Conservation (phyloP, 2,113 vertebrate species). For the Hippoglossus stenolepis region DNA sequence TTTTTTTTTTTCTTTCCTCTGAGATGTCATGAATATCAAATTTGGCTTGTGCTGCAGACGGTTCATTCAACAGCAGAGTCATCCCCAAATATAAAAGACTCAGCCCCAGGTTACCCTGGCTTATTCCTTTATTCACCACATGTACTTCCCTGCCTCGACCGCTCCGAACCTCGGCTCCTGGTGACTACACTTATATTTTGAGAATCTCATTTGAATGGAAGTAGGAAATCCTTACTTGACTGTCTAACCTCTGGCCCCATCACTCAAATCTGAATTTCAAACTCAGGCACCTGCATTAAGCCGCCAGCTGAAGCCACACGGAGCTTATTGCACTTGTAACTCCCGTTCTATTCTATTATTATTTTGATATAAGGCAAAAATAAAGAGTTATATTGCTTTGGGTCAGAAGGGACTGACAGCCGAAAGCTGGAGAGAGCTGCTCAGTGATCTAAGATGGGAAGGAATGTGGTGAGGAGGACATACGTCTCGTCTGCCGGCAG, state of each 20-base stretch:
- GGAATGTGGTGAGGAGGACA: constrained; percentile 76
- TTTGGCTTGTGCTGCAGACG: constrained; percentile 60
- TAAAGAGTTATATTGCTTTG: constrained; percentile 46
- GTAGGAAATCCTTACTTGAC: constrained; percentile 60
- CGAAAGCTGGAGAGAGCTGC: constrained; percentile 39
- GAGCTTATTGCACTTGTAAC: constrained; percentile 46
- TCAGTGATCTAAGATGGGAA: constrained; percentile 78
- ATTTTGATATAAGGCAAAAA: constrained; percentile 38
- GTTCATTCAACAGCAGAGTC: constrained; percentile 50
- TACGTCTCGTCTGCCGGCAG: constrained; percentile 71
- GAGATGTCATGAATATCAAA: constrained; percentile 73
- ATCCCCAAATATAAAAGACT: constrained; percentile 48
- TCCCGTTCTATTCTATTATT: constrained; percentile 18
- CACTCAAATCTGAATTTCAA: constrained; percentile 61
- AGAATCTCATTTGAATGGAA: constrained; percentile 52
- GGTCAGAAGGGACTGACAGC: constrained; percentile 37
- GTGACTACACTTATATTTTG: constrained; percentile 26
- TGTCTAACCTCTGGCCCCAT: constrained; percentile 61
- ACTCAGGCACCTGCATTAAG: constrained; percentile 62
- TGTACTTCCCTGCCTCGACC: constrained; percentile 39
- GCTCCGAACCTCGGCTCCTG: constrained; percentile 36
- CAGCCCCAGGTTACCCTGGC: constrained; percentile 45
- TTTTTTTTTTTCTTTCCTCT: constrained; percentile 9
- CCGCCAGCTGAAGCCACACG: constrained; percentile 39
- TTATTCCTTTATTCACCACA: constrained; percentile 47